These are phyloP conservation scores for Galerucella pusilla DNA, from an alignment of 2,888 invertebrate genomes.

Conservation along the genomic window DNA sequence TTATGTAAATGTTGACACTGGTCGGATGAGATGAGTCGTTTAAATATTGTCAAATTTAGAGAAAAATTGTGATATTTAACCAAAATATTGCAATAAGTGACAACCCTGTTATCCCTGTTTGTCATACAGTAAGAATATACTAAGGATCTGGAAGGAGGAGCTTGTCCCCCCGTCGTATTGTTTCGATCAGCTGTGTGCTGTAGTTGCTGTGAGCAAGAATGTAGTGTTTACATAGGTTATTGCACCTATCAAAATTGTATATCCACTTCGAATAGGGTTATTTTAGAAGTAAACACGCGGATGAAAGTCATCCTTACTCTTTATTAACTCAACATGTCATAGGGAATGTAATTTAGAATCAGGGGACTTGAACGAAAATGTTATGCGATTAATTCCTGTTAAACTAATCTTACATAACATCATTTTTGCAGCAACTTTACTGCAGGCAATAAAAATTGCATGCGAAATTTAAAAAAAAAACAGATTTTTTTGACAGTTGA, in stretches of 20 bases:
- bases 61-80: not conserved
- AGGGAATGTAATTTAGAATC: not conserved
- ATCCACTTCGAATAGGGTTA: slow-evolving; percentile 4
- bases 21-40: not conserved
- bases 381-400: too few relatives aligned
- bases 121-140: not conserved
- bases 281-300: slow-evolving; percentile 4
- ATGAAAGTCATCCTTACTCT: not conserved
- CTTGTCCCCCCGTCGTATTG: not conserved
- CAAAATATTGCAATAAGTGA: not conserved
- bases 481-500: too few relatives aligned
- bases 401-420: too few relatives aligned
- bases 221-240: slow-evolving; percentile 2
- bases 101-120: not conserved
- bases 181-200: not conserved
- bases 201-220: not conserved
- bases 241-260: slow-evolving; percentile 4
- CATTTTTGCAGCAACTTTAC: too few relatives aligned
- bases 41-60: not conserved
- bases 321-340: not conserved
- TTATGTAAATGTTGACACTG: too few relatives aligned
- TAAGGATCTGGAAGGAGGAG: not conserved
- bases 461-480: too few relatives aligned
- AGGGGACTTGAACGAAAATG: not conserved
- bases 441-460: too few relatives aligned